These are phyloP conservation scores for Mechanitis messenoides DNA, from an alignment of 2,888 invertebrate genomes.

Conservation along the genomic window DNA sequence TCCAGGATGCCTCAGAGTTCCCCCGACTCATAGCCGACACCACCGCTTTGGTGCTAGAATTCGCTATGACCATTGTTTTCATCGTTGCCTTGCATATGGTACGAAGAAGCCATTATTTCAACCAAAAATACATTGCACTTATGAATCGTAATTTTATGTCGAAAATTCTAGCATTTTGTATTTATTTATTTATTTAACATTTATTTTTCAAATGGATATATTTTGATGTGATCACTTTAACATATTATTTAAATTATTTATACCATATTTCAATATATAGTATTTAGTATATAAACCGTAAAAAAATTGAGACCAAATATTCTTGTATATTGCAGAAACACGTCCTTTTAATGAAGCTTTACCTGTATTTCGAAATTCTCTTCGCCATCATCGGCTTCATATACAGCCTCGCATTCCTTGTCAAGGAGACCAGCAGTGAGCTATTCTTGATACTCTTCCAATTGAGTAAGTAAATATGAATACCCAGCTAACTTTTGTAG, in stretches of 20 bases:
- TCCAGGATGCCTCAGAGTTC: conserved; percentile 47
- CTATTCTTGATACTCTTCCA: conserved; percentile 66
- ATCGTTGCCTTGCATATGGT: conserved; percentile 64
- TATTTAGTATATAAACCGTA: too few relatives aligned
- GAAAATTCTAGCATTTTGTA: too few relatives aligned
- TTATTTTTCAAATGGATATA: too few relatives aligned
- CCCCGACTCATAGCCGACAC: conserved; percentile 58
- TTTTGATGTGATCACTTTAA: too few relatives aligned
- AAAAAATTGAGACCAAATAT: too few relatives aligned
- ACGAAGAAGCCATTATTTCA: conserved; percentile 13
- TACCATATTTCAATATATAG: too few relatives aligned
- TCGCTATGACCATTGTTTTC: conserved; percentile 52
- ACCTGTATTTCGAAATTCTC: conserved; percentile 66
- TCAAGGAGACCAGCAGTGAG: conserved; percentile 59
- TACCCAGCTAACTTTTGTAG: too few relatives aligned
- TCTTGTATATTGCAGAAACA: conserved; percentile 57
- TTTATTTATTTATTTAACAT: too few relatives aligned
- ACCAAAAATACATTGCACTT: not conserved
- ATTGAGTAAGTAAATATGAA: conserved; percentile 49
- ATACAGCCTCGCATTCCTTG: conserved; percentile 63
- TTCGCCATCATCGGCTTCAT: conserved; percentile 62
- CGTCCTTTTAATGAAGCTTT: conserved; percentile 61
- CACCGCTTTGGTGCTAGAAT: conserved; percentile 52
- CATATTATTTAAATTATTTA: too few relatives aligned
- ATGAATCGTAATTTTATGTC: too few relatives aligned